Base-by-base conservation (phyloP, 2,113 vertebrate species). In the Melierax canorus region DNA sequence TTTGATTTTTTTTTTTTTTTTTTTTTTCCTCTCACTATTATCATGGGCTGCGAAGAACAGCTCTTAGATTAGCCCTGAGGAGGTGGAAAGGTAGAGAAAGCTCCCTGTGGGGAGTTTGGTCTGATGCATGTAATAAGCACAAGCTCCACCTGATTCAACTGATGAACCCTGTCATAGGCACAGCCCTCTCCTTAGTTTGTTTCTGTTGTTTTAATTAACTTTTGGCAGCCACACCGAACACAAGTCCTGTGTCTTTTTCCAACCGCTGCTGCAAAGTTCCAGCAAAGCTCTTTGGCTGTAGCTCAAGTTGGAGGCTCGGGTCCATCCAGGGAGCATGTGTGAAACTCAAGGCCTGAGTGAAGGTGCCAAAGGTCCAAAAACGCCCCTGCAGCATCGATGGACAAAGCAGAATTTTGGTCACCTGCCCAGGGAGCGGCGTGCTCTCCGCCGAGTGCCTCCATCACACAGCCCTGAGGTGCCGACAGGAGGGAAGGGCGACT, bases 51-150 rank as follows among this genome's bases (percentile, higher is more conserved):
- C 0, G 1, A 92, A 75, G 94, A 94, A 55, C 92, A 92, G 88
- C 73, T 92, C 86, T 72, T 89, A 95, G 95, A 97, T 95, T 95
- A 97, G 83, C 88, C 90, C 79, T 1, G 43, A 86, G 94, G 95
- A 73, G 86, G 88, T 84, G 94, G 88, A 71, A 84, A 84, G 79
- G 82, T 78, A 64, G 69, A 67, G 86, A 51, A 56, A 20, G 38
- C 76, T 89, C 11, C 0, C 94, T 87, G 80, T 2, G 2, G 95
- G 88, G 77, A 60, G 76, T 27, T 75, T 41, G 60, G 64, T 81
- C 89, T 87, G 92, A 85, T 1, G 20, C 48, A 23, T 39, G 12
- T 21, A 78, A 56, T 55, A 38, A 82, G 67, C 67, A 86, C 56
- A 41, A 30, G 60, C 81, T 84, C 76, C 56, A 58, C 64, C 92